phyloP scores from a whole-genome alignment of 2,113 vertebrate species.

The Hystrix brachyura region DNA sequence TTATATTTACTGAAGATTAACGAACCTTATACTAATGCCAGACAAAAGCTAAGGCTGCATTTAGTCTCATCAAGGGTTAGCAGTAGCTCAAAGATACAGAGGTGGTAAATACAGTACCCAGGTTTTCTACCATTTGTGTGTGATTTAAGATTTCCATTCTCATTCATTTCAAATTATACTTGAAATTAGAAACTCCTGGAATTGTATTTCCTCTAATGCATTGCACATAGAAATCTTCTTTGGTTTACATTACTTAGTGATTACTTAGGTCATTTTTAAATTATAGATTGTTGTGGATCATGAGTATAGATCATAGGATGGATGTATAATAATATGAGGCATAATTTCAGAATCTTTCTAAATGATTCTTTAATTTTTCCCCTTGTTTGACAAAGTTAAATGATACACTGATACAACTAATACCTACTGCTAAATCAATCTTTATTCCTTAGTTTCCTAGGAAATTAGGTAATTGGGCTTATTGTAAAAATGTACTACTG shows the following conservation, averaged over 20 bases:
- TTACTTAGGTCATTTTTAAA: not conserved
- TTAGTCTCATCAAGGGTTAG: not conserved
- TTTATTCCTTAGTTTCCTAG: not conserved
- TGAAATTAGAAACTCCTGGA: not conserved
- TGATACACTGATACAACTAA: not conserved
- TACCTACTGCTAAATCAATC: not conserved
- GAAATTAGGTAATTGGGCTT: not conserved
- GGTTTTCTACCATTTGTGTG: not conserved
- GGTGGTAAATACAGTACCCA: accelerated
- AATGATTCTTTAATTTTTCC: not conserved
- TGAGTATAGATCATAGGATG: not conserved
- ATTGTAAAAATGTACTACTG: not conserved
- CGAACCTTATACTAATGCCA: not conserved
- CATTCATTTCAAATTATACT: not conserved
- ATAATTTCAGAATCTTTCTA: not conserved
- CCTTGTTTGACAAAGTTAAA: slow-evolving; percentile 18
- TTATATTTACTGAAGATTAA: not conserved
- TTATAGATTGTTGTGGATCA: not conserved
- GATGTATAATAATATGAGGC: not conserved
- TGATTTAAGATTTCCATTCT: not conserved
- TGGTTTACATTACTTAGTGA: not conserved
- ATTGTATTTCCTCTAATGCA: not conserved
- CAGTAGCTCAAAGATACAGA: not conserved
- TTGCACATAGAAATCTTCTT: not conserved
- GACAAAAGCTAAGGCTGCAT: not conserved